These are phyloP conservation scores for Spongilla lacustris DNA, from an alignment of 37 sponge, comb jelly and placozoan species.

Conservation along the genomic window DNA sequence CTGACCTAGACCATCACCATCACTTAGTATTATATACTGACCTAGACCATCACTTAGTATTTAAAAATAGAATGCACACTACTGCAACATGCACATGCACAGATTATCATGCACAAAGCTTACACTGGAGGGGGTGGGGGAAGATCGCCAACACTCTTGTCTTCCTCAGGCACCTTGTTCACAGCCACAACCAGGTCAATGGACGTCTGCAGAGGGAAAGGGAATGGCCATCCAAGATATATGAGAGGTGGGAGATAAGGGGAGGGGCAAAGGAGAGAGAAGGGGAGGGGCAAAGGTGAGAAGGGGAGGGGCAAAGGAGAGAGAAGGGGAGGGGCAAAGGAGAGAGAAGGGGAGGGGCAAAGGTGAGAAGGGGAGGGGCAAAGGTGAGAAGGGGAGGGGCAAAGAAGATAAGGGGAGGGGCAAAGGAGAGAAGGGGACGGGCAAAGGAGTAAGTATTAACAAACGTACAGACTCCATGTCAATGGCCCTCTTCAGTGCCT, in stretches of 20 bases:
- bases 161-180: slow-evolving; percentile 26
- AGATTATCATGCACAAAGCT: too few relatives aligned
- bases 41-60: too few relatives aligned
- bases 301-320: background rate
- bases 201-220: slow-evolving; percentile 34
- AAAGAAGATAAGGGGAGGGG: background rate
- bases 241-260: background rate
- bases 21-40: too few relatives aligned
- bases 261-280: background rate
- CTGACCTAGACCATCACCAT: too few relatives aligned
- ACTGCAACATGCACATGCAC: too few relatives aligned
- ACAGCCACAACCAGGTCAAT: slow-evolving; percentile 82
- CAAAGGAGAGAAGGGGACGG: too few relatives aligned
- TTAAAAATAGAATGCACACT: too few relatives aligned
- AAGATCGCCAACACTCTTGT: background rate
- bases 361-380: background rate
- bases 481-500: slow-evolving; percentile 78
- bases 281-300: background rate
- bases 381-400: background rate
- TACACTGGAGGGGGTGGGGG: slow-evolving; percentile 20
- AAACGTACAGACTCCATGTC: slow-evolving; percentile 80
- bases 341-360: background rate
- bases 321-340: background rate
- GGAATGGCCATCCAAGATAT: too few relatives aligned
- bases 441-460: background rate